These are phyloP conservation scores for Aphelinus certus DNA, from an alignment of 1,140 invertebrate genomes.

Conservation along the genomic window DNA sequence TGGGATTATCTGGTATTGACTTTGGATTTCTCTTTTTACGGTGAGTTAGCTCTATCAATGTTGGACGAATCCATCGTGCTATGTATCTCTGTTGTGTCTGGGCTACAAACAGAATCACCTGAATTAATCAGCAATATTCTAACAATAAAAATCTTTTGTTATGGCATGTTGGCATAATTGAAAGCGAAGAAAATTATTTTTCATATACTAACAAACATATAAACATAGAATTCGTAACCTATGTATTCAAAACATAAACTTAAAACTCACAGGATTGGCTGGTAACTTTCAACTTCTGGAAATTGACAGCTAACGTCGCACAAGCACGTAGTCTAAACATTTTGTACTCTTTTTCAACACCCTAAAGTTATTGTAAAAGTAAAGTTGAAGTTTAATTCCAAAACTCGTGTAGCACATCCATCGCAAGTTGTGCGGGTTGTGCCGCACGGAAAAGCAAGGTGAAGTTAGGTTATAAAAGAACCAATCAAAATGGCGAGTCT, in stretches of 20 bases:
- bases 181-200: too few relatives aligned
- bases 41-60: constrained; percentile 60
- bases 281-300: constrained; percentile 9
- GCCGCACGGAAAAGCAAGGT: too few relatives aligned
- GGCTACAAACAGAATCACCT: constrained; percentile 40
- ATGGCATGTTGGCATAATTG: too few relatives aligned
- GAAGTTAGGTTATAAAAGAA: constrained; percentile 1
- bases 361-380: too few relatives aligned
- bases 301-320: constrained; percentile 9
- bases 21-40: constrained; percentile 56
- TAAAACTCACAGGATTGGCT: constrained; percentile 17
- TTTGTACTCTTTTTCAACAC: constrained; percentile 2
- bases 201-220: too few relatives aligned
- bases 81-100: constrained; percentile 41
- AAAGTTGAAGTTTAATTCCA: too few relatives aligned
- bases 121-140: too few relatives aligned
- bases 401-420: not conserved
- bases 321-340: constrained; percentile 43
- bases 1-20: constrained; percentile 46
- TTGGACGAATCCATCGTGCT: constrained; percentile 66
- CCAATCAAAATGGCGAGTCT: not conserved
- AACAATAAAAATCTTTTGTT: too few relatives aligned
- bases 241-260: too few relatives aligned
- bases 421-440: not conserved
- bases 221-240: too few relatives aligned